These are phyloP conservation scores for Heterohyrax brucei DNA, from an alignment of 2,797 vertebrate species.

Conservation along the genomic window DNA sequence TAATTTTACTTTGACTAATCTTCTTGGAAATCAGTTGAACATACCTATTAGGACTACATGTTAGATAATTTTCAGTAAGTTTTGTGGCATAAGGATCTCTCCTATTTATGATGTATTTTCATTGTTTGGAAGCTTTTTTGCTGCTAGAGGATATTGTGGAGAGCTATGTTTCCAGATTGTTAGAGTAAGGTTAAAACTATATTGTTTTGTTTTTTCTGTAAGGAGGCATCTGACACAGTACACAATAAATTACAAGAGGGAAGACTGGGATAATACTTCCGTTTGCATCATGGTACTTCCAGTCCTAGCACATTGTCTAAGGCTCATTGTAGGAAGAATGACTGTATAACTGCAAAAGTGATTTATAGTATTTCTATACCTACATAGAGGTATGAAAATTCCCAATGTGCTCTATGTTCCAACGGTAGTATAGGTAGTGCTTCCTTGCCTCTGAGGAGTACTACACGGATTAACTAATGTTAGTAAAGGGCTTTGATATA, in stretches of 20 bases:
- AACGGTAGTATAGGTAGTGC: not conserved
- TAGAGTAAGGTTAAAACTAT: not conserved
- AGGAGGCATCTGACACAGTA: not conserved
- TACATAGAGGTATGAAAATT: constrained; percentile 39
- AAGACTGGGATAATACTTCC: not conserved
- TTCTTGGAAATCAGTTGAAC: not conserved
- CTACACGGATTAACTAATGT: constrained; percentile 74
- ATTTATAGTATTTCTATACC: constrained; percentile 58
- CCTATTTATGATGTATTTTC: not conserved
- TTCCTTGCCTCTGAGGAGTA: constrained; percentile 34
- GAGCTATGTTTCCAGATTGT: not conserved
- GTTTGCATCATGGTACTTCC: not conserved
- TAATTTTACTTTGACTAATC: constrained; percentile 44
- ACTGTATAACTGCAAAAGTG: not conserved
- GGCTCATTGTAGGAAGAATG: not conserved
- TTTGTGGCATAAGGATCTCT: not conserved
- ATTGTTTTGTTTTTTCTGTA: not conserved
- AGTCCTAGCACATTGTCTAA: not conserved
- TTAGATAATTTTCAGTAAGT: not conserved
- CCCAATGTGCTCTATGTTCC: constrained; percentile 30
- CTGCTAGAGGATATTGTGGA: not conserved
- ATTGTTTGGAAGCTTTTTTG: constrained; percentile 11
- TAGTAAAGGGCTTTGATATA: constrained; percentile 68
- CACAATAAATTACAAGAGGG: not conserved
- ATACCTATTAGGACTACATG: not conserved